Conservation (phyloP, 2,113 vertebrate species). For the Todiramphus saurophagus region DNA sequence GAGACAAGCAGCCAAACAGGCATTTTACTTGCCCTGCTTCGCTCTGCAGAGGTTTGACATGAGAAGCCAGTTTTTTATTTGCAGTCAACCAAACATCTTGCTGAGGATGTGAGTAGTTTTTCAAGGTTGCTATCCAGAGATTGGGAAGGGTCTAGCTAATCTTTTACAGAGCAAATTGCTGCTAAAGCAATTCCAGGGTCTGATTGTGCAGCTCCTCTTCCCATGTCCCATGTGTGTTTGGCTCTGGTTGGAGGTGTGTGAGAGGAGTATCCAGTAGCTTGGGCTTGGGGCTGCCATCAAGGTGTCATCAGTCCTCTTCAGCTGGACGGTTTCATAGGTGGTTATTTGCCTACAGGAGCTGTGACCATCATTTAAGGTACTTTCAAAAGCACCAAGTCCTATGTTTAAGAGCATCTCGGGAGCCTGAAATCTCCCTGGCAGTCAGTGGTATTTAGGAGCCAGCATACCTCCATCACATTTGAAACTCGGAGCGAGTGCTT, state of each 20-base stretch:
- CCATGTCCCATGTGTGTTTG: neutral
- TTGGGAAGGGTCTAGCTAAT: neutral
- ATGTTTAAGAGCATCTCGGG: neutral
- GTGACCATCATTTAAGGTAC: neutral
- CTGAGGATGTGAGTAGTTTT: neutral
- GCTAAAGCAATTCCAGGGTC: neutral
- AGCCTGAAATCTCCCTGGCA: neutral
- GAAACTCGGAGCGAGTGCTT: neutral
- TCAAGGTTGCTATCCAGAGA: neutral
- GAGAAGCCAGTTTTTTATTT: slow-evolving; percentile 7
- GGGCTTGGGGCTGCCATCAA: accelerated
- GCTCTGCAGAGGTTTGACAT: neutral
- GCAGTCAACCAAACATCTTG: neutral
- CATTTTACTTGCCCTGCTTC: slow-evolving; percentile 19
- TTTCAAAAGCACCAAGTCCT: neutral
- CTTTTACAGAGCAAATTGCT: neutral
- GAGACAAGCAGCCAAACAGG: slow-evolving; percentile 30
- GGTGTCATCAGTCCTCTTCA: neutral
- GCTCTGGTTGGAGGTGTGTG: neutral
- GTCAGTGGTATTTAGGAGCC: neutral
- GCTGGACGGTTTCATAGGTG: neutral
- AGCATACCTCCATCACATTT: neutral
- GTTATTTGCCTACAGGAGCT: neutral
- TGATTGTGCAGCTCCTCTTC: neutral
- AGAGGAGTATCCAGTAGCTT: neutral